phyloP scores from a whole-genome alignment of 2,113 vertebrate genomes.

The Malurus elegans region DNA sequence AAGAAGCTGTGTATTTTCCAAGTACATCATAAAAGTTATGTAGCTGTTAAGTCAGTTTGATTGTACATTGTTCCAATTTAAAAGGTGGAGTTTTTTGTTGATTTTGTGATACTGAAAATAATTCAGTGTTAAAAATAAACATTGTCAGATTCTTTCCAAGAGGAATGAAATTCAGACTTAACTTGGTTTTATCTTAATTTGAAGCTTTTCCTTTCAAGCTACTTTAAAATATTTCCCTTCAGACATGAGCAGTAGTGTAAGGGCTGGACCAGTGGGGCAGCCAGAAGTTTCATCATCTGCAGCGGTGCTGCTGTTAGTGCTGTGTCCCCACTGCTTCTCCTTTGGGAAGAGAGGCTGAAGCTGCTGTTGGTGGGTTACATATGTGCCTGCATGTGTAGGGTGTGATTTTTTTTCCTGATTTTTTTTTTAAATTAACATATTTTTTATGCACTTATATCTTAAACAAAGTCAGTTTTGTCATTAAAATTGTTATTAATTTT shows the following conservation, averaged over 20 bases:
- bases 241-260: neutral
- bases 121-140: neutral
- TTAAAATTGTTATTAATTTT: neutral
- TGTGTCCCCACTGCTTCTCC: neutral
- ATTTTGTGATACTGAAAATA: neutral
- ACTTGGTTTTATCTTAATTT: neutral
- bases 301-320: neutral
- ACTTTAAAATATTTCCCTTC: neutral
- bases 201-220: too few relatives aligned
- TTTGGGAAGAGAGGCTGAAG: neutral
- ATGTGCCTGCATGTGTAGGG: fast-evolving
- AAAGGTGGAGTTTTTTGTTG: fast-evolving
- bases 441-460: neutral
- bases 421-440: neutral
- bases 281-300: neutral
- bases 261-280: neutral
- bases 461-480: neutral
- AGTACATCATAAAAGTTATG: neutral
- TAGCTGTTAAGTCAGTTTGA: neutral
- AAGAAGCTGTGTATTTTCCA: neutral
- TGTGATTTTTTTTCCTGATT: neutral
- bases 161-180: neutral
- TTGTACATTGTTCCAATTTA: neutral
- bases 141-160: neutral
- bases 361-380: fast-evolving